Base-by-base conservation (phyloP, 2,113 vertebrate genomes). In the Halichoeres trimaculatus region DNA sequence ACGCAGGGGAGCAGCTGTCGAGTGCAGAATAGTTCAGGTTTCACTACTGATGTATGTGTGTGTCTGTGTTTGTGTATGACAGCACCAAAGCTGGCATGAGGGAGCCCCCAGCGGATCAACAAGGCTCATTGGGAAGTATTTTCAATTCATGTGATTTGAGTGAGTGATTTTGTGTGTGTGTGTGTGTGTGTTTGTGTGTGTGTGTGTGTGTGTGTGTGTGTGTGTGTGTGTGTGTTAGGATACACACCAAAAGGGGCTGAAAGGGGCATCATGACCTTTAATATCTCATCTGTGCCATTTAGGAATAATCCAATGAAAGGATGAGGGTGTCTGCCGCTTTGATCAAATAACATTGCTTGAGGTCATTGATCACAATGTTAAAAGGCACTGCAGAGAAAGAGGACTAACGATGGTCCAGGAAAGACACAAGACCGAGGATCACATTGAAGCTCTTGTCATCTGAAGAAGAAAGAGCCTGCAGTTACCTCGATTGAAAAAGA, bases 1-100 rank as follows among this genome's bases (percentile, higher is more conserved):
- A 68, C 64, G 55, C 64, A 35, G 36, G 47, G 53, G 38, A 59
- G 64, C 93, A 94, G 93, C 91, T 94, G 93, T 90, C 63, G 64
- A 83, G 72, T 80, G 69, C 68, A 58, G 67, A 79, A 40, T 51
- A 75, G 85, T 56, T 92, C 83, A 47, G 77, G 79, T 92, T 92
- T 90, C 90, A 87, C 61, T 78, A 50, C 76, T 62, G 58, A 41
- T 74, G 56, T 55, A 22, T 23, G 55, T 40, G 41, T n/a, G 68
- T 16, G 50, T 36, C 53, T 53, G 71, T 58, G 55, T 74, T 34
- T 61, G 73, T 71, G 68, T 82, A 70, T 20, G 20, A 73, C 57
- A 69, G 70, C 30, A 53, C 50, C 36, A 69, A 72, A 48, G 12
- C 63, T 68, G 55, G 76, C 64, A 43, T 67, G n/a, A 88, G 65